A percentile compares a stretch with the other conserved stretches of the same genome.
Conservation (phyloP, 2,113 vertebrate genomes). For the Xenus cinereus region DNA sequence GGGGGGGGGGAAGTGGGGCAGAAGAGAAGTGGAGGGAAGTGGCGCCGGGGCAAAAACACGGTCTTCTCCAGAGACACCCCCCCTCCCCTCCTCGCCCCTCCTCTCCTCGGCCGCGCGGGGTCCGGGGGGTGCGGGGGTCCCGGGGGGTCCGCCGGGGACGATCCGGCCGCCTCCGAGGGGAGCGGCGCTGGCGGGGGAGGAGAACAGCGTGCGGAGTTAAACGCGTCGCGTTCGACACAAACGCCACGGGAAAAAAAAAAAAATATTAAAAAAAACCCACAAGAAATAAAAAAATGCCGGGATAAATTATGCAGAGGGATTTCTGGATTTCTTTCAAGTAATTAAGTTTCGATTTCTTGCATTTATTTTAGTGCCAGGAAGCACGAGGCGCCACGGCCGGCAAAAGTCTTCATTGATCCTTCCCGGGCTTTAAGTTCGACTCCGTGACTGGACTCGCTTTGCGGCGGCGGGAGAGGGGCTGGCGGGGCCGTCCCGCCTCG, state of each 20-base stretch:
- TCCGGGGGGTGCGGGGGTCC: too few species aligned
- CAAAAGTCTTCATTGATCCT: constrained; percentile 75
- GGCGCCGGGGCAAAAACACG: background rate
- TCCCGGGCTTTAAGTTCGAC: constrained; percentile 60
- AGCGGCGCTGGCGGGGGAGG: background rate
- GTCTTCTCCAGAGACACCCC: background rate
- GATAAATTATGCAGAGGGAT: constrained; percentile 79
- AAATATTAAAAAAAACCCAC: too few species aligned
- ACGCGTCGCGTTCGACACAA: constrained; percentile 10
- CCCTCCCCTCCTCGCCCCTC: background rate
- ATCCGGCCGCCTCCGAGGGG: background rate
- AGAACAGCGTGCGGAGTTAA: background rate
- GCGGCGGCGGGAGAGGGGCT: background rate
- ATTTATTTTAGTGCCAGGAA: constrained; percentile 77
- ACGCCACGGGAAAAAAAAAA: background rate
- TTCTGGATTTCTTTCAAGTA: constrained; percentile 82
- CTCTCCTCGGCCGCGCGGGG: too few species aligned
- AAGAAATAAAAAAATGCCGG: constrained; percentile 47
- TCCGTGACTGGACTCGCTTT: constrained; percentile 73
- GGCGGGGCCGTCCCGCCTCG: background rate
- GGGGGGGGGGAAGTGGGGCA: too few species aligned
- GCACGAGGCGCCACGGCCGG: constrained; percentile 66
- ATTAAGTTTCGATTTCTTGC: constrained; percentile 84
- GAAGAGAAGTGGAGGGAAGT: too few species aligned
- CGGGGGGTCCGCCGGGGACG: too few species aligned